Conservation (phyloP, 2,113 vertebrate genomes). For the Datnioides undecimradiatus region DNA sequence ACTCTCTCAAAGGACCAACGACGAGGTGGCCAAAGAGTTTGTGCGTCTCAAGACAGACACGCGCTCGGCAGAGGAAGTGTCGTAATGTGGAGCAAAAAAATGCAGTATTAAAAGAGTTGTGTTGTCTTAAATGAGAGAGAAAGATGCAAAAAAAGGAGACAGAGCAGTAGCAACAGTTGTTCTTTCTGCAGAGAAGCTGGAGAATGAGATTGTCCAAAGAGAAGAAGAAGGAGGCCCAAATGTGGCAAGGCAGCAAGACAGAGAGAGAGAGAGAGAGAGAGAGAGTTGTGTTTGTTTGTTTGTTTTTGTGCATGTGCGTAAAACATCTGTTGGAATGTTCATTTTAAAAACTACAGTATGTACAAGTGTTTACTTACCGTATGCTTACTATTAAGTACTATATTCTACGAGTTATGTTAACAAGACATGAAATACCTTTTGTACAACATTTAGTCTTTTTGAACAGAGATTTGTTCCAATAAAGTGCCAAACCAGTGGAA, state of each 20-base stretch:
- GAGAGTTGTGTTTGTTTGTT: conserved; percentile 83
- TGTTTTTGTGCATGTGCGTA: conserved; percentile 93
- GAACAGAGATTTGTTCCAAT: conserved; percentile 93
- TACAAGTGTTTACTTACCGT: conserved; percentile 94
- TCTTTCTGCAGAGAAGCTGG: conserved; percentile 43
- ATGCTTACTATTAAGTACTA: conserved; percentile 89
- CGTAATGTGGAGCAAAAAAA: conserved; percentile 74
- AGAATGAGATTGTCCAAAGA: conserved; percentile 74
- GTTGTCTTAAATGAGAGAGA: conserved; percentile 62
- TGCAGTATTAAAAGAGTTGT: conserved; percentile 69
- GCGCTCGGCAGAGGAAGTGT: conserved; percentile 90
- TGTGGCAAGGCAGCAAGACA: conserved; percentile 50
- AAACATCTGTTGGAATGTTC: conserved; percentile 97
- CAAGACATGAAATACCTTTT: conserved; percentile 88
- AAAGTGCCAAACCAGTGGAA: conserved; percentile 96
- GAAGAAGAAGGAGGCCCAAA: conserved; percentile 35
- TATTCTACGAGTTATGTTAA: conserved; percentile 90
- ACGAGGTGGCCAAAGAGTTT: conserved; percentile 98
- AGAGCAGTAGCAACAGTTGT: conserved; percentile 47
- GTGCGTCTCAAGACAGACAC: conserved; percentile 96
- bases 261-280: conserved; percentile 55
- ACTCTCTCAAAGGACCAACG: conserved; percentile 96
- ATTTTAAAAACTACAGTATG: conserved; percentile 88
- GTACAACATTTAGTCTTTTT: conserved; percentile 91
- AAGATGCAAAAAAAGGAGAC: conserved; percentile 2